phyloP scores from a whole-genome alignment of 2,888 invertebrate genomes.

The Orthonychiurus folsomi region DNA sequence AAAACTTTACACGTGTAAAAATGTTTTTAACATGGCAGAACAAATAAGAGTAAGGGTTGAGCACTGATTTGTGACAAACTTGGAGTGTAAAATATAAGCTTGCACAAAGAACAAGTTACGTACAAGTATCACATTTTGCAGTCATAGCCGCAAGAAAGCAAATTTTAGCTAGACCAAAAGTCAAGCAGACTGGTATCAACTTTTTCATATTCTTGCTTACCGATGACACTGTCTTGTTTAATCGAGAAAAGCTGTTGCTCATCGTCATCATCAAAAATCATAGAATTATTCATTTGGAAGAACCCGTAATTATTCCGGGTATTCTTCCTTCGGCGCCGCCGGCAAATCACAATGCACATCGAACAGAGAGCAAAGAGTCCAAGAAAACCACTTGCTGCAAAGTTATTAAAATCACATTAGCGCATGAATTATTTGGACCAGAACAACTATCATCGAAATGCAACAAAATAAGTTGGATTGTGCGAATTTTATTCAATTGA shows the following conservation, averaged over 20 bases:
- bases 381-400: conserved; percentile 30
- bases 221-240: conserved; percentile 29
- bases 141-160: background rate
- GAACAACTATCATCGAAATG: no score
- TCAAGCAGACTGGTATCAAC: background rate
- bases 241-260: conserved; percentile 37
- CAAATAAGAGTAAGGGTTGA: conserved; percentile 3
- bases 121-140: background rate
- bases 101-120: background rate
- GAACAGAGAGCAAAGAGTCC: conserved; percentile 32
- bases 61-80: background rate
- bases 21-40: background rate
- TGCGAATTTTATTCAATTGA: no score
- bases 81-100: no score
- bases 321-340: conserved; percentile 18
- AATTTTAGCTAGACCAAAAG: background rate
- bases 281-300: conserved; percentile 33
- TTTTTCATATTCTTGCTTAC: conserved; percentile 17
- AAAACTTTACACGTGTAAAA: no score
- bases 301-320: conserved; percentile 32
- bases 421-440: no score
- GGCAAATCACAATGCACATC: conserved; percentile 28
- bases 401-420: no score
- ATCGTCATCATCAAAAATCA: conserved; percentile 40
- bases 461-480: no score